phyloP scores from a whole-genome alignment of 2,113 vertebrate genomes.

The Oncorhynchus keta region DNA sequence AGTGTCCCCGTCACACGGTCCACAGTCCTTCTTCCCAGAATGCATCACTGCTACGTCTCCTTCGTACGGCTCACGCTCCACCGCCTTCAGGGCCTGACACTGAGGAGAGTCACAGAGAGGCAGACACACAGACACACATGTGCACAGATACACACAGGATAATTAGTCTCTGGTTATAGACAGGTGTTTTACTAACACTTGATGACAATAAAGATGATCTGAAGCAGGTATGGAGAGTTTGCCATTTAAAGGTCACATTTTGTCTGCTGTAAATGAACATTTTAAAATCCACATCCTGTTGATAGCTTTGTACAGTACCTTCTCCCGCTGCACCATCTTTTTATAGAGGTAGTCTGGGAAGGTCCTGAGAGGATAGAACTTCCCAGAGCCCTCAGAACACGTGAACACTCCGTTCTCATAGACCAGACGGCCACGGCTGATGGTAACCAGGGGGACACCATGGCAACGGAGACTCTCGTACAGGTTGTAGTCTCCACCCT shows the following conservation, averaged over 20 bases:
- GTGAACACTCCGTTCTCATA: conserved; percentile 95
- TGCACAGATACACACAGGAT: too few species aligned
- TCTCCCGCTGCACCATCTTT: conserved; percentile 97
- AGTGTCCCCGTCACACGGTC: conserved; percentile 81
- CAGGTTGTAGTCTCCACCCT: conserved; percentile 91
- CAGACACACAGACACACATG: too few species aligned
- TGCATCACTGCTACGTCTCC: conserved; percentile 86
- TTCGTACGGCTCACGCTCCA: conserved; percentile 90
- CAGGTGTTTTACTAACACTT: too few species aligned
- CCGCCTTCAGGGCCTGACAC: conserved; percentile 84
- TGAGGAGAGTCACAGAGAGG: conserved; percentile 43
- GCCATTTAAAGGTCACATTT: too few species aligned
- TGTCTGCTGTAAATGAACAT: too few species aligned
- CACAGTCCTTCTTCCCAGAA: conserved; percentile 85
- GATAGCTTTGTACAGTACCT: conserved; percentile 72
- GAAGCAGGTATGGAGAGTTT: too few species aligned
- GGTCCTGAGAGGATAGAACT: conserved; percentile 90
- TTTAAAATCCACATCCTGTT: too few species aligned
- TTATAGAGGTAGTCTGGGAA: conserved; percentile 96
- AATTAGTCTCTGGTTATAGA: too few species aligned
- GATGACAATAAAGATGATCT: too few species aligned
- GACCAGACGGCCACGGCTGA: conserved; percentile 92
- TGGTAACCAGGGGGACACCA: conserved; percentile 90
- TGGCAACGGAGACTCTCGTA: conserved; percentile 94
- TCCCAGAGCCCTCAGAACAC: conserved; percentile 91